Conservation (phyloP, 2,113 vertebrate genomes). For the Echinops telfairi region DNA sequence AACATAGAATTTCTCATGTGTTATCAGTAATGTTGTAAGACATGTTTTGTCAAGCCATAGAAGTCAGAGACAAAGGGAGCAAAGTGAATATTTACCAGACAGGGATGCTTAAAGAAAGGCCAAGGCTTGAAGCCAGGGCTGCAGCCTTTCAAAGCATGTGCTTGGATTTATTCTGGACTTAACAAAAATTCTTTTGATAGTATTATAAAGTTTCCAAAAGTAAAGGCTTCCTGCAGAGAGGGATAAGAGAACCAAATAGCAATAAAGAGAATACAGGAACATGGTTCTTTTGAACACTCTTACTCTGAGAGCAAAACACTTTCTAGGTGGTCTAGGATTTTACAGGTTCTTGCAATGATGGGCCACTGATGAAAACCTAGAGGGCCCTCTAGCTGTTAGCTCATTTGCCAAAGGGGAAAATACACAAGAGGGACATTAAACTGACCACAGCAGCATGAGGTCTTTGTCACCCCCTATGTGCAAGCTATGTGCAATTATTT, state of each 20-base stretch:
- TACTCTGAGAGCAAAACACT: neutral
- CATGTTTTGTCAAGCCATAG: neutral
- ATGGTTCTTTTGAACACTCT: neutral
- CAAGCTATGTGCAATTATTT: too few species aligned
- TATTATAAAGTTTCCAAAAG: neutral
- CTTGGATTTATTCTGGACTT: constrained; percentile 22
- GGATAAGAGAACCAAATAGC: neutral
- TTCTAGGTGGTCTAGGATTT: neutral
- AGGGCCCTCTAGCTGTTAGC: neutral
- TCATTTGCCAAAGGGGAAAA: neutral
- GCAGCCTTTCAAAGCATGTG: neutral
- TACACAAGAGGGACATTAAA: neutral
- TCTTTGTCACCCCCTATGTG: neutral
- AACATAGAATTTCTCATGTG: neutral
- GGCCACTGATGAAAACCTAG: neutral
- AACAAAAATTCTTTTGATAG: constrained; percentile 8
- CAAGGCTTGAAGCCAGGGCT: neutral
- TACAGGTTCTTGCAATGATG: neutral
- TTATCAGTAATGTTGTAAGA: constrained; percentile 27
- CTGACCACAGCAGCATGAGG: accelerated
- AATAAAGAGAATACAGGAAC: neutral
- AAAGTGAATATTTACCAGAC: constrained; percentile 25
- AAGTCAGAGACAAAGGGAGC: neutral
- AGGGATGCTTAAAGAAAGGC: neutral
- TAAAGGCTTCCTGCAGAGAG: neutral